Conservation (phyloP, 2,888 invertebrate species). For the Acholoe squamosa region DNA sequence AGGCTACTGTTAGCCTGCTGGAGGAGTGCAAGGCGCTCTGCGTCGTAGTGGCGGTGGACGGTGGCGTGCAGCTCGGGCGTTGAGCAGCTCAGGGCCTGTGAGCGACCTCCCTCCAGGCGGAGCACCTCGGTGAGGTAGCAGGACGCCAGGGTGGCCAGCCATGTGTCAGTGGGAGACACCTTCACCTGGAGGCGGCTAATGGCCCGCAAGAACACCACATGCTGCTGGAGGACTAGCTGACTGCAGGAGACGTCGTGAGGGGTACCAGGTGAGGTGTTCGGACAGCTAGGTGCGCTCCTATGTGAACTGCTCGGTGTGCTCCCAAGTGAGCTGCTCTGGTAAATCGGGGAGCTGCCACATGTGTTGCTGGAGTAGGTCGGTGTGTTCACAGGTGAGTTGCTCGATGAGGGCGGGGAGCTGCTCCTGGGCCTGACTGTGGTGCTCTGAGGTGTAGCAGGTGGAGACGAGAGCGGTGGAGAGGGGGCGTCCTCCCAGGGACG, state of each 20-base stretch:
- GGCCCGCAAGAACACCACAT: slow-evolving; percentile 6
- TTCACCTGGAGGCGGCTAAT: neutral
- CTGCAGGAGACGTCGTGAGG: neutral
- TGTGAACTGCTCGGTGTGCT: neutral
- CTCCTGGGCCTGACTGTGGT: neutral
- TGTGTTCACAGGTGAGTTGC: too few species aligned
- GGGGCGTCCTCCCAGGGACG: slow-evolving; percentile 26
- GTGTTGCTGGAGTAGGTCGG: too few species aligned
- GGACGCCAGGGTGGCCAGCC: neutral
- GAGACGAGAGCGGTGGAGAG: neutral
- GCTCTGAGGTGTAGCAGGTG: neutral
- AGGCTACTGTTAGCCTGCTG: neutral
- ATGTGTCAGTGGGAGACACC: neutral
- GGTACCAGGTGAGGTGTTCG: neutral
- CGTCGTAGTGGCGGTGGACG: slow-evolving; percentile 1
- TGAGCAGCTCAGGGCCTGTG: neutral
- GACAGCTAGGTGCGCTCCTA: neutral
- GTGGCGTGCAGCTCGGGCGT: neutral
- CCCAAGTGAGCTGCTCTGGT: neutral
- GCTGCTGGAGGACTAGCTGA: neutral
- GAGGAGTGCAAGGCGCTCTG: neutral
- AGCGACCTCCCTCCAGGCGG: neutral
- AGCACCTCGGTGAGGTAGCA: neutral
- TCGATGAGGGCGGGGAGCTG: too few species aligned
- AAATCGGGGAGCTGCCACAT: neutral